phyloP scores from a whole-genome alignment of 2,888 invertebrate species.

The Cryptus armator region DNA sequence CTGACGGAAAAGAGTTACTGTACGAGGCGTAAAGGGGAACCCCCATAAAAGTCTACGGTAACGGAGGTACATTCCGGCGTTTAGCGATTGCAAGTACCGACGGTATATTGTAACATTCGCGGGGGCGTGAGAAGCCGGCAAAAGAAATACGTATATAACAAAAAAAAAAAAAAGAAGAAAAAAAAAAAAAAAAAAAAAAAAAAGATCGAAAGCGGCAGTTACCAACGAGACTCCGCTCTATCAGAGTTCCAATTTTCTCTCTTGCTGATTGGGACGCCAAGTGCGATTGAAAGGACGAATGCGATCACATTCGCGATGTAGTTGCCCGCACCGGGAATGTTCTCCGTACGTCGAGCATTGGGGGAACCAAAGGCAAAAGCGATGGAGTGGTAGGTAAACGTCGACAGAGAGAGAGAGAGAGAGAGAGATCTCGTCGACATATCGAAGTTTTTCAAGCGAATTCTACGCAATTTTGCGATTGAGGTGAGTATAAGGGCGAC shows the following conservation, averaged over 20 bases:
- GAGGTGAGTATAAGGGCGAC: background rate
- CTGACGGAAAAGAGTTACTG: constrained; percentile 1
- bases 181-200: background rate
- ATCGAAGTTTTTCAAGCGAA: background rate
- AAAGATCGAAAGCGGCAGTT: background rate
- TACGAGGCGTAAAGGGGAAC: constrained; percentile 10
- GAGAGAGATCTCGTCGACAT: background rate
- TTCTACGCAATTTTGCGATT: background rate
- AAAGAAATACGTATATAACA: constrained; percentile 11
- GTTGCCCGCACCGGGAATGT: constrained; percentile 9
- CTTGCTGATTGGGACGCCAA: constrained; percentile 46
- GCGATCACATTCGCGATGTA: constrained; percentile 32
- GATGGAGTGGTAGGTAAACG: background rate
- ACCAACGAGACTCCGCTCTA: background rate
- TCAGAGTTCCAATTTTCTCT: constrained; percentile 44
- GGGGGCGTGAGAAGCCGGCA: constrained; percentile 13
- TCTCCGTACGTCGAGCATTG: constrained; percentile 1
- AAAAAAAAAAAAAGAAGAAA: background rate
- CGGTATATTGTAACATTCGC: constrained; percentile 4
- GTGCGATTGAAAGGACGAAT: constrained; percentile 44
- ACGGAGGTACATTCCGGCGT: constrained; percentile 19
- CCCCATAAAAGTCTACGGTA: constrained; percentile 23
- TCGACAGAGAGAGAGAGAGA: background rate
- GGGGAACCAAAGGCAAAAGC: background rate
- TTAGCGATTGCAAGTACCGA: constrained; percentile 25